Evolutionary conservation across 2,113 vertebrate species (phyloP).

Genomic region (Girardinichthys multiradiatus): DNA sequence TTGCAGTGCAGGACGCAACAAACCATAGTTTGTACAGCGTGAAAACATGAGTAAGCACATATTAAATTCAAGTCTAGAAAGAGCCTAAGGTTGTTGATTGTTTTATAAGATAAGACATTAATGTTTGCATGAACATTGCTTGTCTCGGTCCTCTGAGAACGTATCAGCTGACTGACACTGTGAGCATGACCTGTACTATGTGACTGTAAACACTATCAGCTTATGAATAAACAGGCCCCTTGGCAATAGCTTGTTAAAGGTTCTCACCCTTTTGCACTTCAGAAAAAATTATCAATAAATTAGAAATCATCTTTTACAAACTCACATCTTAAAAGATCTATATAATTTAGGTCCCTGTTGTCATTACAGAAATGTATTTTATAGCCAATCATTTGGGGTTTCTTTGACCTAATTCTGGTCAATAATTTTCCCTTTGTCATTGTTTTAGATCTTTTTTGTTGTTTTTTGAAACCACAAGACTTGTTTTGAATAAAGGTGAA

Average conservation of each 20-base stretch:
- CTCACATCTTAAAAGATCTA: background rate
- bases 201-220: conserved; percentile 1
- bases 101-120: background rate
- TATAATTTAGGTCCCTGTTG: background rate
- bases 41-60: background rate
- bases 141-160: conserved; percentile 22
- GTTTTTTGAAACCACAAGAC: background rate
- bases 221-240: background rate
- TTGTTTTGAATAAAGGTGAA: background rate
- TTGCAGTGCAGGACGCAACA: background rate
- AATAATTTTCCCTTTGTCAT: background rate
- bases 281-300: background rate
- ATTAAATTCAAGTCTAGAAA: conserved; percentile 25
- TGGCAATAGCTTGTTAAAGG: background rate
- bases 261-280: background rate
- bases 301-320: background rate
- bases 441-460: background rate
- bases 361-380: background rate
- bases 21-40: background rate
- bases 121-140: conserved; percentile 39
- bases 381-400: too few species aligned
- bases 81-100: conserved; percentile 2
- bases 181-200: background rate
- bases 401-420: background rate
- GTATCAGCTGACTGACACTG: conserved; percentile 48